Base-by-base conservation (phyloP, 1,140 invertebrate species). In the Drosophila nasuta region DNA sequence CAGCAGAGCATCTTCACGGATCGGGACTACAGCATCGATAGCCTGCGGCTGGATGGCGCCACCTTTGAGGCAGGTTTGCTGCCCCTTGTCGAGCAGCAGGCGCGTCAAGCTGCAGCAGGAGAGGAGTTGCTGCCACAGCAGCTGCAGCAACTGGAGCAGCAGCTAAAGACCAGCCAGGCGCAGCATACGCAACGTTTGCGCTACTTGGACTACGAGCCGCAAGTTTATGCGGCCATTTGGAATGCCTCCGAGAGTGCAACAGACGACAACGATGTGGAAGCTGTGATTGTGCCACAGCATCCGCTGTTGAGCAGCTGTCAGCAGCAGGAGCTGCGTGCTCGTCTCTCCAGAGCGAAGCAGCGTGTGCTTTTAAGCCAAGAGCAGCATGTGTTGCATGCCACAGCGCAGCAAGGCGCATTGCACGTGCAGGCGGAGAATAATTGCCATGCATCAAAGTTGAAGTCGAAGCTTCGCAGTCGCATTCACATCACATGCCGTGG, bases 11-110 rank as follows among this genome's bases (percentile, higher is more conserved):
- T 92, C 20, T 87, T 91, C 30, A 76, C 68, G 4, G 65, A 90
- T 65, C 71, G 30, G 1, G 76, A 87, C 33, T 92, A 92, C 43
- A 86, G 77, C 20, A 92, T 92, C 4, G 91, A 92, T 58, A 89
- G 85, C 13, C 70, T 92, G 28, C 45, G 76, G 0, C 70, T 92
- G 3, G 85, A 91, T 35, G 52, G 35, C 4, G 91, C 76, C 0
- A 52, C 38, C 38, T 92, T 92, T 43, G 20, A 75, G 8, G 69
- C 48, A 1, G 88, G 88, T 1, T 56, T 91, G 5, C 5, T 79
- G 5, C 10, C 46, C 1, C 52, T n/a, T 5, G 7, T 3, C 7
- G 1, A 8, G n/a, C 5, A 1, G 6, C 7, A 56, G 11, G 8
- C 52, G 1, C 52, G 52, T 2, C 49, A 51, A 11, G 11, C 30